These are phyloP conservation scores for Phaonia tiefii DNA, from an alignment of 2,888 invertebrate genomes.

Conservation along the genomic window DNA sequence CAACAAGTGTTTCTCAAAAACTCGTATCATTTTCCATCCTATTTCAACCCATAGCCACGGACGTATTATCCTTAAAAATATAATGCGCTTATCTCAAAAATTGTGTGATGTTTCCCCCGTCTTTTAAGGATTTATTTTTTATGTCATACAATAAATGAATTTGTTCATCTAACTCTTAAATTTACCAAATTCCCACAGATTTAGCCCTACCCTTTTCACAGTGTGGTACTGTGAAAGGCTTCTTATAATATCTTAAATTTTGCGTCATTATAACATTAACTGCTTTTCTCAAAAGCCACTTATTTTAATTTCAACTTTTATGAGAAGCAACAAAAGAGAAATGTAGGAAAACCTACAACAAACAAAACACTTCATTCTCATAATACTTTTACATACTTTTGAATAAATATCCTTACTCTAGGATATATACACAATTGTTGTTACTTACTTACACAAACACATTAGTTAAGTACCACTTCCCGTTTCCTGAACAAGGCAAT, in stretches of 20 bases:
- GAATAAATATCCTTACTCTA: constrained; percentile 32
- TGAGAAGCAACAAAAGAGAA: constrained; percentile 21
- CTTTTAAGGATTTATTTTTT: too few species aligned
- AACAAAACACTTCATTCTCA: constrained; percentile 70
- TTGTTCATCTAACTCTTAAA: too few species aligned
- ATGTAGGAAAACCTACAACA: constrained; percentile 19
- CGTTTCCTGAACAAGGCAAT: constrained; percentile 52
- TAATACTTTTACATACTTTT: constrained; percentile 68
- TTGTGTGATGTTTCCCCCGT: too few species aligned
- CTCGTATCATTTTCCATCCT: too few species aligned
- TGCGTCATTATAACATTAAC: constrained; percentile 25
- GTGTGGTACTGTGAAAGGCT: not conserved
- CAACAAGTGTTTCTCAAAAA: too few species aligned
- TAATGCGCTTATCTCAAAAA: too few species aligned
- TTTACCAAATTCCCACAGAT: constrained; percentile 2
- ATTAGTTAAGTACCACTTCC: constrained; percentile 68
- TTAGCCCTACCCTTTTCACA: not conserved
- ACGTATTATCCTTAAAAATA: too few species aligned
- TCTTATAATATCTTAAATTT: constrained; percentile 19
- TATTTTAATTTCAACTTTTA: constrained; percentile 45
- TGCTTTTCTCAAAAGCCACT: constrained; percentile 51
- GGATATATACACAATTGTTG: constrained; percentile 40
- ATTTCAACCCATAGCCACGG: too few species aligned
- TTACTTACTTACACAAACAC: constrained; percentile 64
- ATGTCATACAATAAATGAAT: too few species aligned